Conservation (phyloP, 2,797 vertebrate species). For the Cephalopachus bancanus region DNA sequence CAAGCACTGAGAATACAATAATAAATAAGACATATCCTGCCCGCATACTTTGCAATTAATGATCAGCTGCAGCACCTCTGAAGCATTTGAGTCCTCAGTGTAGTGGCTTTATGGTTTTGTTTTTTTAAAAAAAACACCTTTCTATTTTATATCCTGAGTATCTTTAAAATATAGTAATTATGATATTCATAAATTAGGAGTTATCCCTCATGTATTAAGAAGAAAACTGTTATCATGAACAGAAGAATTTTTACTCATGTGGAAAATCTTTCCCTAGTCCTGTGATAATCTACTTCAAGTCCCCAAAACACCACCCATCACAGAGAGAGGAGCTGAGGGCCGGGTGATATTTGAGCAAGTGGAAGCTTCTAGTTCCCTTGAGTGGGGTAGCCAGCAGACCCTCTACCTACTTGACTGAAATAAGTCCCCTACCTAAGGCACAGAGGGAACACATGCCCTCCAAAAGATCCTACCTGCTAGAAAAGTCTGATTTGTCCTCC, state of each 20-base stretch:
- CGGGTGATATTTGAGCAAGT: neutral
- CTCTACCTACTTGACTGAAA: neutral
- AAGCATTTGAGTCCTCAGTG: neutral
- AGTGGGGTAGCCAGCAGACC: neutral
- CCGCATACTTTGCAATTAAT: slow-evolving; percentile 57
- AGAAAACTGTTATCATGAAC: neutral
- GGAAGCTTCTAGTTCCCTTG: neutral
- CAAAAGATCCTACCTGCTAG: neutral
- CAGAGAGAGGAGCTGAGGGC: neutral
- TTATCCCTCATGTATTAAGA: neutral
- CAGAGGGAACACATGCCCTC: neutral
- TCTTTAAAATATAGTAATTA: slow-evolving; percentile 27
- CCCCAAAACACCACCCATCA: neutral
- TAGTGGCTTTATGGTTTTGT: slow-evolving; percentile 27
- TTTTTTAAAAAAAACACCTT: neutral
- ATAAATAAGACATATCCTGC: slow-evolving; percentile 67
- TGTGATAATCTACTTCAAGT: neutral
- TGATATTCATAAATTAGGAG: slow-evolving; percentile 28
- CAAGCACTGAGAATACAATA: slow-evolving; percentile 59
- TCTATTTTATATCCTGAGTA: slow-evolving; percentile 7
- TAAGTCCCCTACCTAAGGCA: neutral
- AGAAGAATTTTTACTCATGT: neutral
- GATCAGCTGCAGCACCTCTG: neutral
- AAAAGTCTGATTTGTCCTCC: neutral
- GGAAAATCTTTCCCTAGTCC: neutral